These are phyloP conservation scores for Cheumatopsyche charites DNA, from an alignment of 1,140 invertebrate genomes.

Conservation along the genomic window DNA sequence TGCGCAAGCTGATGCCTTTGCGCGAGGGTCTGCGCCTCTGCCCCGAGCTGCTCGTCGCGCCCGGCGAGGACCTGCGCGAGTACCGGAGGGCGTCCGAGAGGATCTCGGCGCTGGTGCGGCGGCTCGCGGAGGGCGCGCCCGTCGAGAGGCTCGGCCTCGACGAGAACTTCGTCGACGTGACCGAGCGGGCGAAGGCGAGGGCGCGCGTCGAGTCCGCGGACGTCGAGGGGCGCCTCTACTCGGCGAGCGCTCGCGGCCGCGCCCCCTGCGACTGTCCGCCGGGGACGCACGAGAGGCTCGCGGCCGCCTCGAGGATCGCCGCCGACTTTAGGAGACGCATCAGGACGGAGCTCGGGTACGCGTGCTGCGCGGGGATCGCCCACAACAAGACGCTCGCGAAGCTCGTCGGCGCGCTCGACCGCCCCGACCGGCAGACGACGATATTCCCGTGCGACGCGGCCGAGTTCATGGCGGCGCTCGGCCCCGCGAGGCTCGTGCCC, in stretches of 20 bases:
- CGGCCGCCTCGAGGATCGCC: constrained; percentile 71
- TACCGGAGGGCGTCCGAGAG: constrained; percentile 75
- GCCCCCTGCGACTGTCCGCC: constrained; percentile 38
- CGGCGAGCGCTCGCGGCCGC: too few species aligned
- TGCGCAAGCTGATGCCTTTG: constrained; percentile 76
- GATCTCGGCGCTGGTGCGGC: constrained; percentile 63
- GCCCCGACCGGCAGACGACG: constrained; percentile 82
- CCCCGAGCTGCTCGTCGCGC: constrained; percentile 71
- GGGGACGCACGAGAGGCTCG: constrained; percentile 73
- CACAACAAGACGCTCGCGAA: constrained; percentile 86
- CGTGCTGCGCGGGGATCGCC: constrained; percentile 80
- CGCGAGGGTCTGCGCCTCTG: constrained; percentile 71
- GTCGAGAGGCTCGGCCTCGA: constrained; percentile 82
- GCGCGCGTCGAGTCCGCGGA: constrained; percentile 10
- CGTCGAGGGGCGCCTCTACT: too few species aligned
- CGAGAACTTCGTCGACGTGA: constrained; percentile 80
- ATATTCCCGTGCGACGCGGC: constrained; percentile 71
- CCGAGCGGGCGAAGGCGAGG: constrained; percentile 56
- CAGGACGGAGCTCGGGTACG: constrained; percentile 70
- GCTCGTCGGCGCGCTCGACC: constrained; percentile 72
- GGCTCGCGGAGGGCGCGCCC: constrained; percentile 67
- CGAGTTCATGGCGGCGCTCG: constrained; percentile 68
- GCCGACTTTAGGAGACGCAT: constrained; percentile 72
- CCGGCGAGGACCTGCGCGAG: constrained; percentile 76
- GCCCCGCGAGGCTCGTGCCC: constrained; percentile 68